A percentile compares a stretch with the other conserved stretches of the same genome.
phyloP scores from a whole-genome alignment of 2,888 invertebrate genomes.

The Agrochola circellaris region DNA sequence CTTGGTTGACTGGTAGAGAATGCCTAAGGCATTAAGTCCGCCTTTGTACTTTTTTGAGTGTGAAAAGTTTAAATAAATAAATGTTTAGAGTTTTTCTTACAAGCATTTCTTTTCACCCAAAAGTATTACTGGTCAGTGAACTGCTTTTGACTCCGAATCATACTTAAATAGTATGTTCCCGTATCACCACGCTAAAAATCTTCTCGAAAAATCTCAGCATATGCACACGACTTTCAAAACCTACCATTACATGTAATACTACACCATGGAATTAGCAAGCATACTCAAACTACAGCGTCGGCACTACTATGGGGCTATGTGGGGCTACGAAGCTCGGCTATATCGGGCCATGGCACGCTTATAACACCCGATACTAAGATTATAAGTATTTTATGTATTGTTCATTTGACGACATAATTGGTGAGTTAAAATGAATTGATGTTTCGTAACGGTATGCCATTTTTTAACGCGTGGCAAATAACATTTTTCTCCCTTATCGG shows the following conservation, averaged over 20 bases:
- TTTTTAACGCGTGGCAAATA: constrained; percentile 41
- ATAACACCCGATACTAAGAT: constrained; percentile 40
- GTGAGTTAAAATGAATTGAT: constrained; percentile 20
- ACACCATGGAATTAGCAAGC: constrained; percentile 54
- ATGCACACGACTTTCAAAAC: not conserved
- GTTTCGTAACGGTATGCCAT: constrained; percentile 31
- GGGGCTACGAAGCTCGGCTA: not conserved
- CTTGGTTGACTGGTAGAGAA: too few relatives aligned
- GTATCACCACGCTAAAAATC: too few relatives aligned
- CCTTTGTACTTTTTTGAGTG: too few relatives aligned
- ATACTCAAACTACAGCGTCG: not conserved
- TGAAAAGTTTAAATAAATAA: too few relatives aligned
- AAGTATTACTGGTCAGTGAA: too few relatives aligned
- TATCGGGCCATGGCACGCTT: constrained; percentile 21
- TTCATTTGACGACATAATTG: constrained; percentile 48
- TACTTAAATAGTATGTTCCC: too few relatives aligned
- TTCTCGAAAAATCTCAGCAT: not conserved
- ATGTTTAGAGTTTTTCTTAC: too few relatives aligned
- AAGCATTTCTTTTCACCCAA: too few relatives aligned
- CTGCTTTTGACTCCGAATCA: too few relatives aligned
- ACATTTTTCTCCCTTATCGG: not conserved
- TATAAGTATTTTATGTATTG: constrained; percentile 36
- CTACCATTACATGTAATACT: constrained; percentile 44
- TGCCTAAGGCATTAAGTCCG: too few relatives aligned
- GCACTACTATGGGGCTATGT: not conserved